A percentile compares a stretch with the other conserved stretches of the same genome.
phyloP scores from a whole-genome alignment of 2,797 vertebrate genomes.

The Sciaenops ocellatus region DNA sequence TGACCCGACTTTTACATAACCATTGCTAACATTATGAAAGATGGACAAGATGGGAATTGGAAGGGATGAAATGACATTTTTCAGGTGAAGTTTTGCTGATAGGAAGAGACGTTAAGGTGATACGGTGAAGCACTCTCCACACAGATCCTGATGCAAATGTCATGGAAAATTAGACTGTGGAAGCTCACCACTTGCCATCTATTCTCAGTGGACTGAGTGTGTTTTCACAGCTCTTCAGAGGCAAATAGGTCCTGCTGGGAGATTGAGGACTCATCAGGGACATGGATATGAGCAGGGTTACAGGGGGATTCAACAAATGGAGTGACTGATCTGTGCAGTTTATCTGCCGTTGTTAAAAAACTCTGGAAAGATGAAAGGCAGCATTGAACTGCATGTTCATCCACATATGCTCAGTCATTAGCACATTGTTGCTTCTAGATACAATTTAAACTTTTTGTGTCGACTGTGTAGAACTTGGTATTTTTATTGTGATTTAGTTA shows the following conservation, averaged over 20 bases:
- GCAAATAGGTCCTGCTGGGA: slow-evolving; percentile 45
- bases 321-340: slow-evolving; percentile 32
- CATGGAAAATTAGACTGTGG: slow-evolving; percentile 48
- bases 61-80: slow-evolving; percentile 39
- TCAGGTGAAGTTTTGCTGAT: slow-evolving; percentile 30
- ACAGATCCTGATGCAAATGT: slow-evolving; percentile 57
- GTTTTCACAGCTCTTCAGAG: slow-evolving; percentile 51
- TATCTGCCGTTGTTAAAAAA: slow-evolving; percentile 30
- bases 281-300: background rate
- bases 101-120: slow-evolving; percentile 20
- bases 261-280: slow-evolving; percentile 12
- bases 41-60: slow-evolving; percentile 21
- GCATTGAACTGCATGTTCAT: background rate
- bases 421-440: background rate
- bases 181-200: slow-evolving; percentile 11
- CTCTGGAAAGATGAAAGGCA: slow-evolving; percentile 4
- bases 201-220: slow-evolving; percentile 26
- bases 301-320: slow-evolving; percentile 6
- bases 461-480: too few species aligned
- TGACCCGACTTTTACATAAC: slow-evolving; percentile 53
- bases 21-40: slow-evolving; percentile 43
- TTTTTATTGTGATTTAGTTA: too few species aligned
- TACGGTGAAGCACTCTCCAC: background rate
- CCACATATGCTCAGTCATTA: background rate
- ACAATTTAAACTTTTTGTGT: background rate